These are phyloP conservation scores for Copidosoma floridanum DNA, from an alignment of 1,140 invertebrate species.

Conservation along the genomic window DNA sequence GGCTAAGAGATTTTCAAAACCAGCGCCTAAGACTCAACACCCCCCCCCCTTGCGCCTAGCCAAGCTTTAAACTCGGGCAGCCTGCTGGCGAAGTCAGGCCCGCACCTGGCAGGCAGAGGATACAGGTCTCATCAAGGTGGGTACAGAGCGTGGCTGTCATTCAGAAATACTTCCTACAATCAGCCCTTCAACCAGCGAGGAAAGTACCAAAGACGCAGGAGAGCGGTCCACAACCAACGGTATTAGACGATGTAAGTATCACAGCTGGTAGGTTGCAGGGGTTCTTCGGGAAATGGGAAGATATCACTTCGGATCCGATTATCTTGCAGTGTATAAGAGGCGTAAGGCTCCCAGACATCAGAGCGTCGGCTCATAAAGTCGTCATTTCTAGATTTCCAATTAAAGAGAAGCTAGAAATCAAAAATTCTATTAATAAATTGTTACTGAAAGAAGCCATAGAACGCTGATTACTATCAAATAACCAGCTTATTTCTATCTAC, in stretches of 20 bases:
- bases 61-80: constrained; percentile 16
- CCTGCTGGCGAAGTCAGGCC: background rate
- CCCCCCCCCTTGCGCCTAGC: background rate
- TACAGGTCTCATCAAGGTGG: background rate
- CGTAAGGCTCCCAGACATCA: constrained; percentile 6
- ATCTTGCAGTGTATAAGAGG: constrained; percentile 19
- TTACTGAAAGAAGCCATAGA: constrained; percentile 4
- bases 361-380: background rate
- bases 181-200: background rate
- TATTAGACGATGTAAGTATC: background rate
- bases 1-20: background rate
- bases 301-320: constrained; percentile 15
- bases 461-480: background rate
- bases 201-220: background rate
- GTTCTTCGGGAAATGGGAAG: constrained; percentile 12
- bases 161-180: constrained; percentile 4
- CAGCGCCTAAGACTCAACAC: background rate
- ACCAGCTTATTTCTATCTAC: constrained; percentile 22
- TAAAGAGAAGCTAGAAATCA: background rate
- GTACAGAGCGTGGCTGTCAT: background rate
- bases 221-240: background rate
- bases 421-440: constrained; percentile 7
- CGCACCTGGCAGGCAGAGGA: background rate
- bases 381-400: background rate
- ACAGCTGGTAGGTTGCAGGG: constrained; percentile 16